phyloP scores from a whole-genome alignment of 2,888 invertebrate species.

The Ichneumoninae sp. region DNA sequence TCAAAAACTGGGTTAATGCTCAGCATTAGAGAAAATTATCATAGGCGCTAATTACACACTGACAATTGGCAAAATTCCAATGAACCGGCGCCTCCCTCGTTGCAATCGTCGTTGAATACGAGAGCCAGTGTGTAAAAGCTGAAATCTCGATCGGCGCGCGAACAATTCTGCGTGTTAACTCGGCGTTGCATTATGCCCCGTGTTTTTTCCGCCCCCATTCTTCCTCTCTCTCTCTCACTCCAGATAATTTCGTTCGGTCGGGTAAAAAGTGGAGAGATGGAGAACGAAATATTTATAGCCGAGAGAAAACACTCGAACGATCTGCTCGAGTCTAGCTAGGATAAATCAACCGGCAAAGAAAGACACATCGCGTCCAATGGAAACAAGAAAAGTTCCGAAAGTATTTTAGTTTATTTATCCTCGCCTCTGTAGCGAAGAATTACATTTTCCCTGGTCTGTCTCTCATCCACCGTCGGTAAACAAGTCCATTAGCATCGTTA shows the following conservation, averaged over 20 bases:
- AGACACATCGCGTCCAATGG: neutral
- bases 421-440: neutral
- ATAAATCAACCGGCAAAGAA: constrained; percentile 1
- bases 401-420: neutral
- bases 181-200: neutral
- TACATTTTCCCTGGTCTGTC: neutral
- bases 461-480: neutral
- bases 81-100: constrained; percentile 52
- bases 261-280: neutral
- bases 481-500: constrained; percentile 6
- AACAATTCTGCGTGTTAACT: constrained; percentile 33
- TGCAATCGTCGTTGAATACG: constrained; percentile 59
- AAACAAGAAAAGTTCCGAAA: neutral
- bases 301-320: neutral
- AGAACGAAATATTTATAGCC: neutral
- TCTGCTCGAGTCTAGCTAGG: neutral
- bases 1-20: constrained; percentile 80
- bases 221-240: neutral
- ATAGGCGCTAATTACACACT: constrained; percentile 79
- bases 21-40: constrained; percentile 81
- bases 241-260: neutral
- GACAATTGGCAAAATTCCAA: constrained; percentile 76
- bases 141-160: constrained; percentile 59
- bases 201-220: constrained; percentile 12
- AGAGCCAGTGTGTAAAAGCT: constrained; percentile 36